Percentiles rank a stretch among this genome's conserved stretches.
Evolutionary conservation across 1,140 invertebrate species (phyloP).

Genomic region (Globodera rostochiensis): DNA sequence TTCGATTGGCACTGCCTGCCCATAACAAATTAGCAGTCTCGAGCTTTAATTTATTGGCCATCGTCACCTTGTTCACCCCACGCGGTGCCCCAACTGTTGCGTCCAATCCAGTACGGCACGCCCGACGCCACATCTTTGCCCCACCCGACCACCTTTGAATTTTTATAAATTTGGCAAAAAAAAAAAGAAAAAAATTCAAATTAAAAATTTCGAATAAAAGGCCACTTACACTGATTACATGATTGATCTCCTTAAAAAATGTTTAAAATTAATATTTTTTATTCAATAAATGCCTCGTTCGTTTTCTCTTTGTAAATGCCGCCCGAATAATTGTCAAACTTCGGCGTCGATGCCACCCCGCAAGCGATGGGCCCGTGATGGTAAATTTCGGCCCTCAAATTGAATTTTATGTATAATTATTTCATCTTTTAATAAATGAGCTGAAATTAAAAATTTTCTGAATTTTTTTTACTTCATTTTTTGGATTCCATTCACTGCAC

Average conservation of each 20-base stretch:
- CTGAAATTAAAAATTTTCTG: background rate
- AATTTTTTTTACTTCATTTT: slow-evolving; percentile 66
- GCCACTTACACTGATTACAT: slow-evolving; percentile 17
- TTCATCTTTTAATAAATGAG: slow-evolving; percentile 46
- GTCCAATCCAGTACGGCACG: slow-evolving; percentile 69
- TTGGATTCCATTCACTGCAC: slow-evolving; percentile 66
- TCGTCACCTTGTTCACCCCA: slow-evolving; percentile 66
- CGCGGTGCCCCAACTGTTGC: slow-evolving; percentile 69
- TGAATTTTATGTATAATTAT: background rate
- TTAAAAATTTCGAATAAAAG: background rate
- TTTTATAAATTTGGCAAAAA: no score
- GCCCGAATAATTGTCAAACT: slow-evolving; percentile 68
- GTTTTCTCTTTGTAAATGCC: slow-evolving; percentile 68
- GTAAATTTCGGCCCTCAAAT: slow-evolving; percentile 67
- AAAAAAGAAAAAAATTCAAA: background rate
- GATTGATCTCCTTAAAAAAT: slow-evolving; percentile 16
- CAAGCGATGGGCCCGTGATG: slow-evolving; percentile 69
- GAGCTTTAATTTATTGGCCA: background rate
- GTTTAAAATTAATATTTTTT: no score
- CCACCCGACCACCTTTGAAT: slow-evolving; percentile 68
- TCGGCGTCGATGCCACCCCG: slow-evolving; percentile 68
- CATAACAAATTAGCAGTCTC: background rate
- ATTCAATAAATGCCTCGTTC: slow-evolving; percentile 34
- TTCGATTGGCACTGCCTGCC: background rate
- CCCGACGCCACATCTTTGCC: slow-evolving; percentile 67